Evolutionary conservation across 2,113 vertebrate genomes (phyloP).

Genomic region (Petromus typicus): DNA sequence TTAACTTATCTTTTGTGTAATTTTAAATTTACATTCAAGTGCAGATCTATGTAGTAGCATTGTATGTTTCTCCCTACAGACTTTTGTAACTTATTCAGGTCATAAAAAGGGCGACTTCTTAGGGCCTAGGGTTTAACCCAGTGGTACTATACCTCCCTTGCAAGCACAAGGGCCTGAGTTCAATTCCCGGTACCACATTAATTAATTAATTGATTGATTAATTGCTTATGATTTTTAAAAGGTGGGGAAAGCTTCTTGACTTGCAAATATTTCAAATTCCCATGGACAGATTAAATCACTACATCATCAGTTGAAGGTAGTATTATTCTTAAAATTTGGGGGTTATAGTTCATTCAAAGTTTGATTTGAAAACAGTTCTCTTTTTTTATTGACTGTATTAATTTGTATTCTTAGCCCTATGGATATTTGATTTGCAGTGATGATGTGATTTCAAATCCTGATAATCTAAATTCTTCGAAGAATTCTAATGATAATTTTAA

Average conservation of each 20-base stretch:
- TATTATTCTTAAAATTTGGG: background rate
- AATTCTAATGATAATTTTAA: background rate
- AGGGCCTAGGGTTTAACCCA: too few species aligned
- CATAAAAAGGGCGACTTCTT: background rate
- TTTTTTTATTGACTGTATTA: constrained; percentile 27
- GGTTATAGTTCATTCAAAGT: background rate
- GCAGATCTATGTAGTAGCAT: background rate
- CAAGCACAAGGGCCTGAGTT: too few species aligned
- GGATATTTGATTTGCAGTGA: background rate
- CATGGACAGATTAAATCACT: background rate
- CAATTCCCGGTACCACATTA: too few species aligned
- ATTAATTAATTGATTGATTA: too few species aligned
- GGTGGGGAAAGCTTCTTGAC: background rate
- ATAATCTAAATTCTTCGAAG: constrained; percentile 41
- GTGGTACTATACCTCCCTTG: too few species aligned
- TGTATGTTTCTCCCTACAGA: background rate
- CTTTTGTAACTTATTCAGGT: background rate
- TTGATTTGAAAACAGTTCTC: background rate
- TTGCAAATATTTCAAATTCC: background rate
- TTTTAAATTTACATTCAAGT: constrained; percentile 6
- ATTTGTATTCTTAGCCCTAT: background rate
- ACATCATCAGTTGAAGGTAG: background rate
- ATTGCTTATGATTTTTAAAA: too few species aligned
- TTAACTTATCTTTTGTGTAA: constrained; percentile 11
- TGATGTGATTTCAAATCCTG: background rate